phyloP scores from a whole-genome alignment of 2,113 vertebrate genomes.

The Acanthochromis polyacanthus region DNA sequence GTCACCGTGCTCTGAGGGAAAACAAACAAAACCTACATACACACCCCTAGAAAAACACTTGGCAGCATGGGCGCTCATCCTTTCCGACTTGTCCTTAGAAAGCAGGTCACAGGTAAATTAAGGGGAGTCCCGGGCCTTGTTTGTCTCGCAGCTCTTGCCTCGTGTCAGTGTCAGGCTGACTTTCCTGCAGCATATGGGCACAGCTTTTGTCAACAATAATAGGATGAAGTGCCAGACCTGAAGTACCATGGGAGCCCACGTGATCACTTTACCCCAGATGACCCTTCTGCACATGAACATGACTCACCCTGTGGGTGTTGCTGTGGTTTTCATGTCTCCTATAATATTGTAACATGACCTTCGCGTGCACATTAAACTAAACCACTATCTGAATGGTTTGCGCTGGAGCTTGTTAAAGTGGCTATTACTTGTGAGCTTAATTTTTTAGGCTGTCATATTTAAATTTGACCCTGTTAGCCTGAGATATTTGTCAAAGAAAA shows the following conservation, averaged over 20 bases:
- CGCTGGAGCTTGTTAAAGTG: slow-evolving; percentile 1
- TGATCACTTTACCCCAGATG: slow-evolving; percentile 72
- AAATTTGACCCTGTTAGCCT: neutral
- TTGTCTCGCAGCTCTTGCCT: slow-evolving; percentile 24
- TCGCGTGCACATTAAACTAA: slow-evolving; percentile 26
- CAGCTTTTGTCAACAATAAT: slow-evolving; percentile 50
- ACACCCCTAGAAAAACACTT: slow-evolving; percentile 53
- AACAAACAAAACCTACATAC: slow-evolving; percentile 71
- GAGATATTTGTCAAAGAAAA: slow-evolving; percentile 8
- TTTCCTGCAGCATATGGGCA: slow-evolving; percentile 48
- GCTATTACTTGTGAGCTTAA: neutral
- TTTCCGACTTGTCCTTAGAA: slow-evolving; percentile 68
- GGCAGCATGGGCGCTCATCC: slow-evolving; percentile 56
- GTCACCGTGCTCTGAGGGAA: slow-evolving; percentile 60
- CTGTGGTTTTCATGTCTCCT: slow-evolving; percentile 23
- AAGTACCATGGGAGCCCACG: slow-evolving; percentile 22
- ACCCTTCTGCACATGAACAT: slow-evolving; percentile 47
- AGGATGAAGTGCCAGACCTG: slow-evolving; percentile 49
- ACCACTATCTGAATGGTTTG: slow-evolving; percentile 28
- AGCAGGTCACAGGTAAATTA: slow-evolving; percentile 70
- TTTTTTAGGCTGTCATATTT: slow-evolving; percentile 9
- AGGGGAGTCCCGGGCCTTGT: slow-evolving; percentile 46
- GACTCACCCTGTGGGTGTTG: slow-evolving; percentile 44
- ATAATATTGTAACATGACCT: slow-evolving; percentile 50
- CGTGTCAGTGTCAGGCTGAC: slow-evolving; percentile 39